phyloP scores from a whole-genome alignment of 2,888 invertebrate genomes.

The Matsumyia berberina region DNA sequence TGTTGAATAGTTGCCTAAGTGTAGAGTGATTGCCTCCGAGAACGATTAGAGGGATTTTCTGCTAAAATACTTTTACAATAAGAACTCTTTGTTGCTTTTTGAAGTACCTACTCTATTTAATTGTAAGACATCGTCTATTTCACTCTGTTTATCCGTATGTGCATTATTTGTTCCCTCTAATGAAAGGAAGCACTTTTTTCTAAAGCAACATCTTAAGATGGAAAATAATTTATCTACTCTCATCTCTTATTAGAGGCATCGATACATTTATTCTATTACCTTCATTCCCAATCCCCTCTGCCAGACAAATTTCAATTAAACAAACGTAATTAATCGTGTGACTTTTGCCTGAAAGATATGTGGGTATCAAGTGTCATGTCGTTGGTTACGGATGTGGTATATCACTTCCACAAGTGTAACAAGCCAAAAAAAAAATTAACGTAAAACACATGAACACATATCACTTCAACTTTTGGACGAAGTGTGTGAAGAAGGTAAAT shows the following conservation, averaged over 20 bases:
- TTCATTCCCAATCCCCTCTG: slow-evolving; percentile 17
- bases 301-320: slow-evolving; percentile 68
- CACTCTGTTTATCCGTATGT: too few relatives aligned
- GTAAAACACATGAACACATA: slow-evolving; percentile 4
- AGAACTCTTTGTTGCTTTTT: too few relatives aligned
- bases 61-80: too few relatives aligned
- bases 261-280: slow-evolving; percentile 52
- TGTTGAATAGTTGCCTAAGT: too few relatives aligned
- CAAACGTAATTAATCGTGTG: slow-evolving; percentile 63
- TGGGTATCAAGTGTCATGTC: slow-evolving; percentile 54
- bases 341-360: slow-evolving; percentile 34
- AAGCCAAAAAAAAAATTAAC: slow-evolving; percentile 5
- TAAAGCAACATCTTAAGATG: not conserved
- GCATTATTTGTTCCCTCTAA: too few relatives aligned
- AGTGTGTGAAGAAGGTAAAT: not conserved
- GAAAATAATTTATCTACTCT: not conserved
- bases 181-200: slow-evolving; percentile 28
- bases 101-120: too few relatives aligned
- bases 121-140: too few relatives aligned
- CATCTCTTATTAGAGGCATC: slow-evolving; percentile 24
- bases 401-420: not conserved
- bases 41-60: too few relatives aligned
- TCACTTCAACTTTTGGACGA: not conserved
- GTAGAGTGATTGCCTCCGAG: too few relatives aligned
- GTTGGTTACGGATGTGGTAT: slow-evolving; percentile 1